Evolutionary conservation across 2,888 invertebrate genomes (phyloP), one percentile per base, ranked within the genome.

Genomic region (Pseudolycoriella hygida): DNA sequence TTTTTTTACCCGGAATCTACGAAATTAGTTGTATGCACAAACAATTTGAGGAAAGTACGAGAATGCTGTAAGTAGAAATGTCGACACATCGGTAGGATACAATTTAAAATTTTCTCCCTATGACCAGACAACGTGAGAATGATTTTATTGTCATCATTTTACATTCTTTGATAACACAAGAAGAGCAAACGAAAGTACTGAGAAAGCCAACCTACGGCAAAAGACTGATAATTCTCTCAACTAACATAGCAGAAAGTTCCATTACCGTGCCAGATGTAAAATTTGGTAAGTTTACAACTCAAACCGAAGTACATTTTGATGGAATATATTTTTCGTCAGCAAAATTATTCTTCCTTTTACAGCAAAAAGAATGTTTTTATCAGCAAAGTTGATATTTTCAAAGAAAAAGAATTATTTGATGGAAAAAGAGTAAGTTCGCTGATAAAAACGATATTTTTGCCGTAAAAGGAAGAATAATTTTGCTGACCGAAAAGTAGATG

Each of bases 191-290:
- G 42, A 68, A 69, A 40, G 70, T 73, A 45, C 74, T 76, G 57
- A 60, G 52, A 11, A 20, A 12, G 12, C 17, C 39, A 3, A 17
- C 38, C 3, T 2, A 25, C 2, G 47, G 45, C 48, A 49, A 47
- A 44, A 48, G 93, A 48, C 90, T 94, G 63, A 74, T 92, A 42
- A 89, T 92, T 55, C 66, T 92, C 34, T 77, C 90, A 1, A 92
- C 92, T 6, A 92, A 92, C 62, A 88, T 92, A 51, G 89, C 90
- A 1, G 92, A 92, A 65, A 89, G 88, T 61, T 89, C 89, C 42
- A 81, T 92, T 52, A 92, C 92, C 0, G 87, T 92, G 6, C 79
- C 86, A 0, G 88, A 90, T 60, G 77, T 89, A 15, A 80, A 77
- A 64, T 90, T 84, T 64, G 42, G 42, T 42, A 41, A 14, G 11